phyloP scores from a whole-genome alignment of 2,888 invertebrate species.

The Sycophila texana region DNA sequence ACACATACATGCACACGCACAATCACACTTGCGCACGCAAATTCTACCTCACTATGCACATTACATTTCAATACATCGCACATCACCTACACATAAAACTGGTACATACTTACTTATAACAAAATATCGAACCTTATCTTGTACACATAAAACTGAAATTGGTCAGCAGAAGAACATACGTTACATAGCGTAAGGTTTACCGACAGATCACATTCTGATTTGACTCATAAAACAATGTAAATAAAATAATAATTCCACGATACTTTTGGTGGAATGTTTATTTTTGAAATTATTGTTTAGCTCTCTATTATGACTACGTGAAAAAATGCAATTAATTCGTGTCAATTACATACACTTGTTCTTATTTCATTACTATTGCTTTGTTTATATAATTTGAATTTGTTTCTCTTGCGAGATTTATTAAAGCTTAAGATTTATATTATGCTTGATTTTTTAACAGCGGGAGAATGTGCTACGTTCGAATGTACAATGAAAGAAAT shows the following conservation, averaged over 20 bases:
- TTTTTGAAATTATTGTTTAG: conserved; percentile 24
- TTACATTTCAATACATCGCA: background rate
- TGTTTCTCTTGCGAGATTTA: background rate
- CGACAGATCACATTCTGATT: too few species aligned
- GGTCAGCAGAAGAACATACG: too few species aligned
- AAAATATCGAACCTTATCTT: too few species aligned
- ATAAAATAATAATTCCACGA: background rate
- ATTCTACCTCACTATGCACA: background rate
- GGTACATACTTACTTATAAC: too few species aligned
- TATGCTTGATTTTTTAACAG: conserved; percentile 75
- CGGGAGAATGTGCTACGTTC: conserved; percentile 89
- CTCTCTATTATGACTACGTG: conserved; percentile 20
- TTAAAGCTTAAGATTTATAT: too few species aligned
- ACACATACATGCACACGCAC: conserved; percentile 10
- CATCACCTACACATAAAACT: background rate
- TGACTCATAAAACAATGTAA: too few species aligned
- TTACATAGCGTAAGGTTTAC: too few species aligned
- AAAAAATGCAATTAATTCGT: conserved; percentile 43
- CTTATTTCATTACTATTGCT: conserved; percentile 45
- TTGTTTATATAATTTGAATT: conserved; percentile 31
- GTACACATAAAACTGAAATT: too few species aligned
- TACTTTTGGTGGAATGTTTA: conserved; percentile 28
- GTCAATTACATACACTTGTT: conserved; percentile 35
- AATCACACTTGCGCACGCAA: conserved; percentile 3
- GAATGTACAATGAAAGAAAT: conserved; percentile 84